A percentile compares a stretch with the other conserved stretches of the same genome.
phyloP scores from a whole-genome alignment of 2,888 invertebrate species.

The Lepidocyrtinus sp. region DNA sequence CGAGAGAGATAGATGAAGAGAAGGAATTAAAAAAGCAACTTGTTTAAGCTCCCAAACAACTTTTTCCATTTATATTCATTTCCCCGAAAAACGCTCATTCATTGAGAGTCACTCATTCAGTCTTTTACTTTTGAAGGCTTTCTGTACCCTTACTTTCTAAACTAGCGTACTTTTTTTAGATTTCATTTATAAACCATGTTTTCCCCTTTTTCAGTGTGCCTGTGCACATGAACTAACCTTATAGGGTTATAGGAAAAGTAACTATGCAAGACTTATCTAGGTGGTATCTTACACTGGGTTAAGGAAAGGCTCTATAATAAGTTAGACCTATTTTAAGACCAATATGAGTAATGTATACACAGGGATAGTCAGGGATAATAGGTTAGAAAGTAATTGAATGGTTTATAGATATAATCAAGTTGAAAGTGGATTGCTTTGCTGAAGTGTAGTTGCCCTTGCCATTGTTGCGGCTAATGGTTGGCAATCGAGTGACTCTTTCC shows the following conservation, averaged over 20 bases:
- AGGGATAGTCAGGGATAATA: conserved; percentile 21
- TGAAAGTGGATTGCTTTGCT: conserved; percentile 12
- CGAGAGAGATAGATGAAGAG: not conserved
- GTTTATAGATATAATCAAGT: conserved; percentile 47
- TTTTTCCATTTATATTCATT: conserved; percentile 32
- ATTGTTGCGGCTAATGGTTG: conserved; percentile 23
- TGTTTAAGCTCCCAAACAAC: conserved; percentile 14
- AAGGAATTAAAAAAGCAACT: conserved; percentile 24
- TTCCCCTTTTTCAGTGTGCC: too few relatives aligned
- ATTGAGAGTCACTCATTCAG: conserved; percentile 15
- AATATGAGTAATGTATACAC: too few relatives aligned
- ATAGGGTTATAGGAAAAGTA: too few relatives aligned
- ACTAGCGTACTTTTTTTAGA: too few relatives aligned
- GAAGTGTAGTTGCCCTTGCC: not conserved
- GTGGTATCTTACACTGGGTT: too few relatives aligned
- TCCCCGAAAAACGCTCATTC: not conserved
- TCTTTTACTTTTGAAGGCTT: not conserved
- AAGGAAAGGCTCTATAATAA: too few relatives aligned
- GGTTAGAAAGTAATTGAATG: conserved; percentile 41
- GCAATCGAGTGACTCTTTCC: not conserved
- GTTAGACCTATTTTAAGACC: too few relatives aligned
- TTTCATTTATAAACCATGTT: too few relatives aligned
- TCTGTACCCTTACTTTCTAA: too few relatives aligned
- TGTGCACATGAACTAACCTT: too few relatives aligned
- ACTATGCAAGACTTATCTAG: too few relatives aligned